phyloP scores from a whole-genome alignment of 1,140 invertebrate genomes.

The Laodelphax striatellus region DNA sequence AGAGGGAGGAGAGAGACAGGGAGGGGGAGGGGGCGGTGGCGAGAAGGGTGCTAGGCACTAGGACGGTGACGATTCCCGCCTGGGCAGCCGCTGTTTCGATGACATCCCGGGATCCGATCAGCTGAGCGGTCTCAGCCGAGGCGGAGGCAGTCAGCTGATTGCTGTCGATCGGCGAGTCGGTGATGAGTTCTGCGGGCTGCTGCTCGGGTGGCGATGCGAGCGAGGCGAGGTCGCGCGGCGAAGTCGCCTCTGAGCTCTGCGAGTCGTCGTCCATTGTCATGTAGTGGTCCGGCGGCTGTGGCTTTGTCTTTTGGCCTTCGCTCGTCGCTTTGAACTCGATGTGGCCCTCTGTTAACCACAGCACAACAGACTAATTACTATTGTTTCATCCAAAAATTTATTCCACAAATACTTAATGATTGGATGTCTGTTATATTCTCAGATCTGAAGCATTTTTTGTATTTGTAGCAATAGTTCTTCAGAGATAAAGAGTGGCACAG shows the following conservation, averaged over 20 bases:
- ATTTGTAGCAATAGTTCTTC: no score
- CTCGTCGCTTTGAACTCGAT: slow-evolving; percentile 86
- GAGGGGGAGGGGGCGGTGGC: slow-evolving; percentile 9
- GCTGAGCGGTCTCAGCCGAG: no score
- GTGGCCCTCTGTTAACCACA: slow-evolving; percentile 53
- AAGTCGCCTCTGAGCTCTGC: slow-evolving; percentile 56
- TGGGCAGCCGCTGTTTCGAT: slow-evolving; percentile 49
- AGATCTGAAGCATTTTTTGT: no score
- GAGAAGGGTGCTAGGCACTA: slow-evolving; percentile 13
- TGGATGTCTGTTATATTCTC: no score
- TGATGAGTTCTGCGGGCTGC: neutral
- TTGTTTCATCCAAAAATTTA: no score
- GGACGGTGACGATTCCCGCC: slow-evolving; percentile 51
- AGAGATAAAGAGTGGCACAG: no score
- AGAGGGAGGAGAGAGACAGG: slow-evolving; percentile 11
- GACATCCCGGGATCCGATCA: slow-evolving; percentile 32
- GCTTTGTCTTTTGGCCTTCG: slow-evolving; percentile 71
- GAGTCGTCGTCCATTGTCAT: slow-evolving; percentile 79
- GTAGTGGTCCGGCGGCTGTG: slow-evolving; percentile 70
- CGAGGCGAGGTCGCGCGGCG: slow-evolving; percentile 27
- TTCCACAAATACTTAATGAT: no score
- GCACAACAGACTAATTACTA: neutral
- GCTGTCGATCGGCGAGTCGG: no score
- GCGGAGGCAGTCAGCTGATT: no score
- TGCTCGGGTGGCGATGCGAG: slow-evolving; percentile 4